phyloP scores from a whole-genome alignment of 2,113 vertebrate species.

The Zapus hudsonius region DNA sequence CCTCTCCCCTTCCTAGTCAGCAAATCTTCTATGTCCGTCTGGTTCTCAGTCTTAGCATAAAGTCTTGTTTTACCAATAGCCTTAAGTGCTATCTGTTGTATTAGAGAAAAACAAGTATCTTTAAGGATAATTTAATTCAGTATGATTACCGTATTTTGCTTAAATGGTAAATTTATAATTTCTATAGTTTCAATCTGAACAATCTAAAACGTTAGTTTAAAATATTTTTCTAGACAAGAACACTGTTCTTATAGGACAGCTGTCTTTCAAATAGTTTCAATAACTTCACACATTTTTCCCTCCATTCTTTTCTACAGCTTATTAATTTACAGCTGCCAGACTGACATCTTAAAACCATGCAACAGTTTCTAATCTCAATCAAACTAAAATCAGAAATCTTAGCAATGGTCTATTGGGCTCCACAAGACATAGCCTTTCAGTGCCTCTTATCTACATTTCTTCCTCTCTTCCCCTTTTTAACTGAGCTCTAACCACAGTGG shows the following conservation, averaged over 20 bases:
- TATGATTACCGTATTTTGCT: not conserved
- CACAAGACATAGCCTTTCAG: not conserved
- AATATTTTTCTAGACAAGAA: not conserved
- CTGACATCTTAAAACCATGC: not conserved
- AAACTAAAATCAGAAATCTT: slow-evolving; percentile 7
- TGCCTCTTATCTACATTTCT: not conserved
- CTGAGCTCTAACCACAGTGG: not conserved
- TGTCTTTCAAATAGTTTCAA: slow-evolving; percentile 9
- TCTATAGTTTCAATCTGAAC: slow-evolving; percentile 25
- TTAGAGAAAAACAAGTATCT: not conserved
- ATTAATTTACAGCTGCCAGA: slow-evolving; percentile 2
- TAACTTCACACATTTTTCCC: slow-evolving; percentile 31
- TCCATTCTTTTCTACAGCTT: not conserved
- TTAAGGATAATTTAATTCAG: not conserved
- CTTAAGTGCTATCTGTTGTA: not conserved
- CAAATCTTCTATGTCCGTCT: not conserved
- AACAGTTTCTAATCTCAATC: not conserved
- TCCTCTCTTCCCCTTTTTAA: not conserved
- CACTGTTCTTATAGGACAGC: not conserved
- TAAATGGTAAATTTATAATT: slow-evolving; percentile 23
- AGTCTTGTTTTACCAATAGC: not conserved
- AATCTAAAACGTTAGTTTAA: slow-evolving; percentile 14
- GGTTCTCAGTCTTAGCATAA: not conserved
- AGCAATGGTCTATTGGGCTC: not conserved
- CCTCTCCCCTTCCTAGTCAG: not conserved